Conservation (phyloP, 2,113 vertebrate species). For the Setophaga kirtlandii region DNA sequence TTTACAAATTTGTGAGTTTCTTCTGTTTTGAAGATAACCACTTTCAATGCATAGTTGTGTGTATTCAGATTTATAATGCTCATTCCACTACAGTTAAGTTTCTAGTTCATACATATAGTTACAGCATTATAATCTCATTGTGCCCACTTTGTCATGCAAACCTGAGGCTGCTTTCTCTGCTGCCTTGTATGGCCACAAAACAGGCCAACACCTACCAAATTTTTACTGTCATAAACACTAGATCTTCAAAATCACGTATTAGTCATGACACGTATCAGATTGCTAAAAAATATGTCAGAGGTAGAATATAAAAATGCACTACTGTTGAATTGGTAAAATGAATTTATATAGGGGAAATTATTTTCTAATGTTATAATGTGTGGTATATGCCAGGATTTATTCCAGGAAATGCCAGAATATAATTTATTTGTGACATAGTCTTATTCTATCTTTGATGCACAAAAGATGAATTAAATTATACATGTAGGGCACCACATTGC, state of each 20-base stretch:
- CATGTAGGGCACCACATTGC: background rate
- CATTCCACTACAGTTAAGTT: background rate
- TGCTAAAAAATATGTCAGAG: background rate
- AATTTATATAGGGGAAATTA: accelerated
- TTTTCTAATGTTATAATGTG: background rate
- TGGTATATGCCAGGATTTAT: background rate
- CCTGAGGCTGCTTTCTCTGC: background rate
- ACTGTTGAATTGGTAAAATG: background rate
- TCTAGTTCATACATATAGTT: background rate
- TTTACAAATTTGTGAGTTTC: background rate
- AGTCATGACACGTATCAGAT: background rate
- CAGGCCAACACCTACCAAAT: background rate
- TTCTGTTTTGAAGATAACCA: background rate
- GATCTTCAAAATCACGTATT: background rate
- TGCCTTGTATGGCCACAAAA: background rate
- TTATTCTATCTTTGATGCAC: background rate
- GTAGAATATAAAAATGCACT: background rate
- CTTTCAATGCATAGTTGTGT: background rate
- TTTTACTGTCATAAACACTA: background rate
- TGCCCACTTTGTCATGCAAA: background rate
- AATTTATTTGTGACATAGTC: background rate
- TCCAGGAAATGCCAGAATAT: background rate
- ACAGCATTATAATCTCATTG: accelerated
- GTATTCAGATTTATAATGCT: background rate
- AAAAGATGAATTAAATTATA: background rate